Base-by-base conservation (phyloP, 2,113 vertebrate genomes). In the human region DNA sequence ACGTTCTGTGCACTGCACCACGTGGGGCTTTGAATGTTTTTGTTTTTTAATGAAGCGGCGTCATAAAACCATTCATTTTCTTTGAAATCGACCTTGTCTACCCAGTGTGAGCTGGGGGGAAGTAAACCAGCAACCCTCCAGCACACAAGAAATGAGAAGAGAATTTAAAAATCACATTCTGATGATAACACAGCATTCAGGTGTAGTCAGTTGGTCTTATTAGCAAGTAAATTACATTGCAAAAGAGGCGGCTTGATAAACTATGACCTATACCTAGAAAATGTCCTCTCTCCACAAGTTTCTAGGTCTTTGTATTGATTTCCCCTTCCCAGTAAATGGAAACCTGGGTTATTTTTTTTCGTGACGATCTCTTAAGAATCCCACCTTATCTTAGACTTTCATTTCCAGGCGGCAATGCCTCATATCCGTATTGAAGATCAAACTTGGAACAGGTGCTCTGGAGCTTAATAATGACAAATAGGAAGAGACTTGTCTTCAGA, bases 391-490 rank as follows among this genome's bases (percentile, higher is more conserved):
- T 94, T 97, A 89, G 61, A 97, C 50, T 98, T 98, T 97, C 89
- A 96, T 98, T 98, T 93, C 93, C 87, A 57, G 35, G 3, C 32
- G 13, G 9, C 97, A 94, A 68, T 90, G 68, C 96, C 97, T 98
- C 90, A 93, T 97, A 97, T 96, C 96, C 82, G 32, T 96, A 73
- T 95, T 96, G 91, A 97, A 97, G 97, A 98, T 89, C 94, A 96
- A 90, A 97, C 85, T 83, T 94, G 90, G 88, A 76, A 72, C 64
- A n/a, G 13, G 90, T 86, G 88, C 75, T 81, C 79, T 96, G 90
- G 79, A 93, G 94, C 91, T 97, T 97, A 97, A 97, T 96, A 79
- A 96, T 97, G 93, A 98, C 93, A 97, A 97, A 89, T 92, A 94
- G 93, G 90, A 96, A 97, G 73, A 94, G 86, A 97, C 95, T 97